A percentile compares a stretch with the other conserved stretches of the same genome.
Evolutionary conservation across 2,113 vertebrate species (phyloP).

Genomic region (Blennius ocellaris): DNA sequence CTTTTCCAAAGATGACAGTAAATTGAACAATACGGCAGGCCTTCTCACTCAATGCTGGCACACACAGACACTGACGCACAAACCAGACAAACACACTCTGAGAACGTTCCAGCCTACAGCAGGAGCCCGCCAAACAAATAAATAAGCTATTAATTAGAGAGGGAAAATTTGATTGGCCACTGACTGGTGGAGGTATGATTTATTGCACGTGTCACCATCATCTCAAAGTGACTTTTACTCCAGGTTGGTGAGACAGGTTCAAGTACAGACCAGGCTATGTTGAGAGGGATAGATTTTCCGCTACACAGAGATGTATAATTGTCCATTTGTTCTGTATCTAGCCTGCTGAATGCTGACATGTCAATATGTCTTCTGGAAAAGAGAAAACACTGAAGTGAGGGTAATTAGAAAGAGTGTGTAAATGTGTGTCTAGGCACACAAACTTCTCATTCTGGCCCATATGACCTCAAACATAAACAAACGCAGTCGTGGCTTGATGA

Average conservation of each 20-base stretch:
- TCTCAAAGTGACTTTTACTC: constrained; percentile 79
- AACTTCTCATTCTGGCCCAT: constrained; percentile 67
- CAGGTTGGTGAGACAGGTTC: constrained; percentile 61
- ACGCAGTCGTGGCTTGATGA: constrained; percentile 76
- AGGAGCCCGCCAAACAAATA: constrained; percentile 72
- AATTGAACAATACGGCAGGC: constrained; percentile 41
- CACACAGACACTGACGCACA: constrained; percentile 11
- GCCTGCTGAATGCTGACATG: constrained; percentile 79
- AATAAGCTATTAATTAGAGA: constrained; percentile 84
- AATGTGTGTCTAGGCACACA: constrained; percentile 73
- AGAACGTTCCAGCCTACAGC: no score
- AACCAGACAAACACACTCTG: constrained; percentile 28
- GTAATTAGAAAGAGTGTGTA: constrained; percentile 78
- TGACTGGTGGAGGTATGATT: constrained; percentile 77
- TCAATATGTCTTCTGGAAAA: constrained; percentile 81
- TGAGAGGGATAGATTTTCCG: constrained; percentile 71
- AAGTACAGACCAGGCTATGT: constrained; percentile 71
- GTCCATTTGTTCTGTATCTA: constrained; percentile 79
- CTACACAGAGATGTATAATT: constrained; percentile 73
- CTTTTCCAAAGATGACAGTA: constrained; percentile 22
- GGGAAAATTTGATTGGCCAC: constrained; percentile 82
- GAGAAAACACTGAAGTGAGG: constrained; percentile 72
- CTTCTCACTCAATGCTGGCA: constrained; percentile 50
- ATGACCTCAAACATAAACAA: constrained; percentile 82
- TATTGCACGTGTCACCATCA: constrained; percentile 80